phyloP scores from a whole-genome alignment of 2,797 vertebrate species.

The Sciurus vulgaris region DNA sequence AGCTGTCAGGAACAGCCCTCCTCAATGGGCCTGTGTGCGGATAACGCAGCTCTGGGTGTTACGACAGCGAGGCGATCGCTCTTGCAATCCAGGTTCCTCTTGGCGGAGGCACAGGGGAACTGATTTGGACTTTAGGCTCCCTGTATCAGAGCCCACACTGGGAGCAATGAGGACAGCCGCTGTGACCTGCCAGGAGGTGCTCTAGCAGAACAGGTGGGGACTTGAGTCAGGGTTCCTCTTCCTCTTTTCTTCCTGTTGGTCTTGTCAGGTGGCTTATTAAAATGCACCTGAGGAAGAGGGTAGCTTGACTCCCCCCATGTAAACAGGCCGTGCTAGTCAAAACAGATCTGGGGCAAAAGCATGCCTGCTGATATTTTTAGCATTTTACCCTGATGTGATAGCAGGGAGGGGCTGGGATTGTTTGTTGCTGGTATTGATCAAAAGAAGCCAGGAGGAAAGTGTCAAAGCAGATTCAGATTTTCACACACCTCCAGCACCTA shows the following conservation, averaged over 20 bases:
- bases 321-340: conserved; percentile 69
- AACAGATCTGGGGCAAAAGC: not conserved
- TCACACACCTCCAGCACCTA: not conserved
- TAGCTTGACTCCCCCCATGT: conserved; percentile 5
- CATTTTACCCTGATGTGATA: conserved; percentile 51
- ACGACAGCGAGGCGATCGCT: conserved; percentile 69
- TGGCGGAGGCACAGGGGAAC: conserved; percentile 21
- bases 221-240: not conserved
- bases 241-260: conserved; percentile 64
- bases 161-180: not conserved
- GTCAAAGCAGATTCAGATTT: not conserved
- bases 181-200: not conserved
- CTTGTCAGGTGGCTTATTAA: conserved; percentile 73
- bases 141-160: not conserved
- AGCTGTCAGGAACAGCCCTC: conserved; percentile 63
- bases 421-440: not conserved
- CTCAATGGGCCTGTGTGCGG: conserved; percentile 76
- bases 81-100: conserved; percentile 45
- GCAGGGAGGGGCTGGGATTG: not conserved
- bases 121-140: not conserved
- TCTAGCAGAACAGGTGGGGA: not conserved
- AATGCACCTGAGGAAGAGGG: conserved; percentile 2
- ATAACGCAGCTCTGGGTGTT: conserved; percentile 72
- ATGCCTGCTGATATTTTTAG: conserved; percentile 74
- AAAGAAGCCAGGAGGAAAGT: not conserved